These are phyloP conservation scores for Pantala flavescens DNA, from an alignment of 1,140 invertebrate species.

Conservation along the genomic window DNA sequence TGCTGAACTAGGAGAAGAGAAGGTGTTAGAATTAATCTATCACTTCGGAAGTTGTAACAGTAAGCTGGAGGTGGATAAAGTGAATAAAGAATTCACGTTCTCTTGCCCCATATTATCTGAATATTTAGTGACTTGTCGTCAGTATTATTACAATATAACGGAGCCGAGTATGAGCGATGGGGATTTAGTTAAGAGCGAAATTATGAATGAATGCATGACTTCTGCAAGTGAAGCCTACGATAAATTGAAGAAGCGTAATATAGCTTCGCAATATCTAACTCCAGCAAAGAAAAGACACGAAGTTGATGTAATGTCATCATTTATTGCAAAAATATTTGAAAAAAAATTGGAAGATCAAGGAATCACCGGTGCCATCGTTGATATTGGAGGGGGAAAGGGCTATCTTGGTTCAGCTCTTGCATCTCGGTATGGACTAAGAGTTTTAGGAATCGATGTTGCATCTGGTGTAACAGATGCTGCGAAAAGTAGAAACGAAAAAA, in stretches of 20 bases:
- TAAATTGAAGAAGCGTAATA: background rate
- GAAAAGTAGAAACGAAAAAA: conserved; percentile 44
- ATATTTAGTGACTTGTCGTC: no score
- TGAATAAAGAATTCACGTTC: no score
- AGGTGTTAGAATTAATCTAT: conserved; percentile 30
- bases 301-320: conserved; percentile 46
- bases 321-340: background rate
- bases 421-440: conserved; percentile 54
- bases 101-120: no score
- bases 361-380: conserved; percentile 44
- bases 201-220: no score
- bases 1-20: conserved; percentile 33
- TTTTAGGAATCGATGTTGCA: conserved; percentile 69
- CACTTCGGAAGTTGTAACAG: no score
- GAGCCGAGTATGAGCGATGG: no score
- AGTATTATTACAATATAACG: no score
- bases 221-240: no score
- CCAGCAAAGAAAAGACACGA: conserved; percentile 73
- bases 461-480: conserved; percentile 51
- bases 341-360: background rate
- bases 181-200: no score
- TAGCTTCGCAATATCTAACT: background rate
- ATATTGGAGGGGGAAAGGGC: conserved; percentile 79
- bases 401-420: conserved; percentile 66
- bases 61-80: no score